These are phyloP conservation scores for Telmatherina bonti DNA, from an alignment of 2,797 vertebrate genomes.

Conservation along the genomic window DNA sequence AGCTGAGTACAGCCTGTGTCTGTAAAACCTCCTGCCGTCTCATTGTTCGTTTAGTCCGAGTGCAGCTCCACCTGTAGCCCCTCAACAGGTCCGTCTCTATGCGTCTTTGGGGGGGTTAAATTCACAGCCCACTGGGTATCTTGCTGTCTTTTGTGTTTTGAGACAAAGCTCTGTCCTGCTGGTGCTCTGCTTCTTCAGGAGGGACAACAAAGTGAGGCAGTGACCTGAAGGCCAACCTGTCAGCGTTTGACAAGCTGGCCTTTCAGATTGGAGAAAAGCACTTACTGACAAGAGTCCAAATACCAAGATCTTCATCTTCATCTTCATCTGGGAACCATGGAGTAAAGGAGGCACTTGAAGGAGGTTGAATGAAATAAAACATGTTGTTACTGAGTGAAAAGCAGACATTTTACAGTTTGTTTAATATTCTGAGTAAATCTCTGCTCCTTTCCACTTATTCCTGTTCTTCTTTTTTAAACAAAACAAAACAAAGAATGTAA, in stretches of 20 bases:
- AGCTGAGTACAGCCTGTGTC: slow-evolving; percentile 34
- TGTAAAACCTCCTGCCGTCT: slow-evolving; percentile 47
- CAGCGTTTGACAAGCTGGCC: slow-evolving; percentile 44
- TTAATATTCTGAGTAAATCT: no score
- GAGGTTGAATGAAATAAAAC: slow-evolving; percentile 7
- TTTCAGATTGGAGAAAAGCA: slow-evolving; percentile 50
- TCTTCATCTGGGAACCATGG: slow-evolving; percentile 28
- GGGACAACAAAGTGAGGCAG: slow-evolving; percentile 43
- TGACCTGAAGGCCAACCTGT: slow-evolving; percentile 43
- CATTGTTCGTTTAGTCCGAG: slow-evolving; percentile 27
- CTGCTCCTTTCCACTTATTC: no score
- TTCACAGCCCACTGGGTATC: slow-evolving; percentile 54
- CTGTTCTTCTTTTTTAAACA: no score
- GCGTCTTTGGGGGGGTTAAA: slow-evolving; percentile 47
- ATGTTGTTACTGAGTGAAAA: no score
- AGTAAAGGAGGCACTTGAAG: slow-evolving; percentile 9
- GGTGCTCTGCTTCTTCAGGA: slow-evolving; percentile 25
- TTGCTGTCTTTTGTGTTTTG: slow-evolving; percentile 46
- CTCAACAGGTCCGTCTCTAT: slow-evolving; percentile 8
- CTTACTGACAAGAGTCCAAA: slow-evolving; percentile 46
- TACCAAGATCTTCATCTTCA: slow-evolving; percentile 46
- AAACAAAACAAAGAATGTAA: no score
- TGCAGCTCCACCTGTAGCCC: slow-evolving; percentile 46
- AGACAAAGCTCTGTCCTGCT: slow-evolving; percentile 53
- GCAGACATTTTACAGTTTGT: no score